These are phyloP conservation scores for Microctonus aethiopoides DNA, from an alignment of 2,888 invertebrate species.

Conservation along the genomic window DNA sequence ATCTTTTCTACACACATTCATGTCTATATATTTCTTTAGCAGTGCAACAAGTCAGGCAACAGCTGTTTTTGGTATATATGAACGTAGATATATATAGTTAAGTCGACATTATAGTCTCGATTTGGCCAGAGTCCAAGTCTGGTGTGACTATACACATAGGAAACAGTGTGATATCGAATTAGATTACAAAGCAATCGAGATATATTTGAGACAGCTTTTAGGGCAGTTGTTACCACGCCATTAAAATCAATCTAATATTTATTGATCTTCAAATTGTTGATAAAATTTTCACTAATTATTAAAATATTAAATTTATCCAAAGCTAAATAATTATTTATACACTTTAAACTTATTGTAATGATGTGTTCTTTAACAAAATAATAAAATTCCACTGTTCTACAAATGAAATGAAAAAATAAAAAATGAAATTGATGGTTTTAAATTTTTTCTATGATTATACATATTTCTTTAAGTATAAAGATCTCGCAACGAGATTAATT, in stretches of 20 bases:
- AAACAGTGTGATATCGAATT: constrained; percentile 1
- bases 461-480: background rate
- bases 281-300: too few species aligned
- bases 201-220: background rate
- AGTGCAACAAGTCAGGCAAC: constrained; percentile 61
- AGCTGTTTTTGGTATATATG: constrained; percentile 51
- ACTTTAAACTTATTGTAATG: too few species aligned
- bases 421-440: background rate
- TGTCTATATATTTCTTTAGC: constrained; percentile 5
- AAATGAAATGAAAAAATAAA: background rate
- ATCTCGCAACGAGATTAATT: constrained; percentile 6
- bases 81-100: constrained; percentile 24
- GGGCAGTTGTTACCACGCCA: background rate
- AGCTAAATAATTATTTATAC: too few species aligned
- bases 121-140: constrained; percentile 25
- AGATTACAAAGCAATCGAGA: constrained; percentile 6
- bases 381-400: background rate
- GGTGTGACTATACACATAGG: background rate
- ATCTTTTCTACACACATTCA: background rate
- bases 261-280: too few species aligned
- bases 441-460: background rate
- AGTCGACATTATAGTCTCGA: constrained; percentile 15
- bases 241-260: background rate
- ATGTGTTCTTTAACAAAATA: too few species aligned
- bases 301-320: too few species aligned